Evolutionary conservation across 2,797 vertebrate species (phyloP).

Genomic region (Lophotriccus pileatus): DNA sequence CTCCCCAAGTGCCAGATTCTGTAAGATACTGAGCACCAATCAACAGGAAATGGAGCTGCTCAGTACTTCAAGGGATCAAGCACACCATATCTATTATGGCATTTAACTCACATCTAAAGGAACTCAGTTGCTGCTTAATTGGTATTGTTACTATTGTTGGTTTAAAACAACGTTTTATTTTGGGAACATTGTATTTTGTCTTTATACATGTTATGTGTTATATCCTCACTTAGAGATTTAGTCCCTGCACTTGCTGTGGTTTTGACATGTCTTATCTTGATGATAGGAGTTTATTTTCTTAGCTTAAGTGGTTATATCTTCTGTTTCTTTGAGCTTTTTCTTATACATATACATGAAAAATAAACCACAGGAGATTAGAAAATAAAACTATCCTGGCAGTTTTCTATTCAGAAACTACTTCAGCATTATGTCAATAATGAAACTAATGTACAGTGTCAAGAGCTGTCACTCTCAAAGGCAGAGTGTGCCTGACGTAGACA

Average conservation of each 20-base stretch:
- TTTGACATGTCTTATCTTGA: background rate
- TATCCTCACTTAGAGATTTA: background rate
- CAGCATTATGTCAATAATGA: conserved; percentile 41
- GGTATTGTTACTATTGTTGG: background rate
- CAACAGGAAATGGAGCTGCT: background rate
- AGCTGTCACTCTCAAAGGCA: conserved; percentile 50
- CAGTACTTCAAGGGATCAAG: background rate
- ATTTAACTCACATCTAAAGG: background rate
- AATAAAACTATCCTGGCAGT: background rate
- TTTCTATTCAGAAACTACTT: conserved; percentile 5
- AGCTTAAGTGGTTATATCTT: background rate
- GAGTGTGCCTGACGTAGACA: background rate
- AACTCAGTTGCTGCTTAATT: background rate
- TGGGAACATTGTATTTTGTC: background rate
- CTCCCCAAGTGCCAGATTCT: background rate
- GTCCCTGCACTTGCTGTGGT: background rate
- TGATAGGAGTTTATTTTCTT: background rate
- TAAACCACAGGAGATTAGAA: conserved; percentile 10
- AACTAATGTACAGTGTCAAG: conserved; percentile 59
- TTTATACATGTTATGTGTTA: background rate
- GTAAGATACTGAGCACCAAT: background rate
- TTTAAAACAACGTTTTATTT: background rate
- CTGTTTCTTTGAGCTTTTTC: background rate
- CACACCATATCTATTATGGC: background rate
- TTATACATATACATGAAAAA: conserved; percentile 18